phyloP scores from a whole-genome alignment of 2,113 vertebrate species.

The Heloderma charlesbogerti region DNA sequence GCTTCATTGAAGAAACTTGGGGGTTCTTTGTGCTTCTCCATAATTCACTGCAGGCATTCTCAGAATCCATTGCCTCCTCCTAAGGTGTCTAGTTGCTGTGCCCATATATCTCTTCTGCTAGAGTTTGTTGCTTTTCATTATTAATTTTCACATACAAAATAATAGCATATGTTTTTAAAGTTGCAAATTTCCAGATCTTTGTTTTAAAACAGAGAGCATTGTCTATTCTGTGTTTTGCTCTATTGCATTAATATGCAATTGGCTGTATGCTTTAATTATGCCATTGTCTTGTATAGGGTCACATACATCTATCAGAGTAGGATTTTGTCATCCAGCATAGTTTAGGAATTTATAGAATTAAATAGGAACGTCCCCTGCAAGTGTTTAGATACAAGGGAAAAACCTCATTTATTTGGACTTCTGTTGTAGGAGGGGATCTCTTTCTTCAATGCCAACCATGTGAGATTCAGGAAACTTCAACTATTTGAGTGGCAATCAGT shows the following conservation, averaged over 20 bases:
- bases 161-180: slow-evolving; percentile 42
- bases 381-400: slow-evolving; percentile 23
- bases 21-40: slow-evolving; percentile 61
- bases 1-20: slow-evolving; percentile 18
- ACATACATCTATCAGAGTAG: not conserved
- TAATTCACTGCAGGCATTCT: slow-evolving; percentile 42
- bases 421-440: no score
- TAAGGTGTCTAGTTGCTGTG: slow-evolving; percentile 34
- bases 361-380: slow-evolving; percentile 19
- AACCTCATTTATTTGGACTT: not conserved
- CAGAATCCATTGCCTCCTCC: slow-evolving; percentile 29
- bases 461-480: not conserved
- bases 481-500: no score
- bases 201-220: not conserved
- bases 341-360: slow-evolving; percentile 21
- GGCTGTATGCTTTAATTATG: slow-evolving; percentile 7
- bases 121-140: slow-evolving; percentile 21
- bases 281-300: slow-evolving; percentile 6
- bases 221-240: not conserved
- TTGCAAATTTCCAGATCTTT: not conserved
- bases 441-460: not conserved
- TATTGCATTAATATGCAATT: slow-evolving; percentile 1
- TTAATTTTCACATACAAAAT: slow-evolving; percentile 38
- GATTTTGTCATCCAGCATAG: slow-evolving; percentile 10
- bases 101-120: slow-evolving; percentile 47